Conservation (phyloP, 2,888 invertebrate genomes). For the Lampropteryx suffumata region DNA sequence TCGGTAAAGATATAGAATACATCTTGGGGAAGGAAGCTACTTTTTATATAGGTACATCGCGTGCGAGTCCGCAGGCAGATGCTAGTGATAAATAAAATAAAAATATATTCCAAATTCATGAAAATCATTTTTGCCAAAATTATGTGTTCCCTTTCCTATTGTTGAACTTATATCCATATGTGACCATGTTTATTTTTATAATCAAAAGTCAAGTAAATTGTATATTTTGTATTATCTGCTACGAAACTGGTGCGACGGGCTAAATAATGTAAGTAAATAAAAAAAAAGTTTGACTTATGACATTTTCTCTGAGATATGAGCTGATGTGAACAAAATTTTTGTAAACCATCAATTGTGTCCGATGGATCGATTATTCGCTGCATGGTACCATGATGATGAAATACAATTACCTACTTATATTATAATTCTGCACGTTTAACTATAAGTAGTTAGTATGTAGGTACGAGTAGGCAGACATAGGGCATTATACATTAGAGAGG, state of each 20-base stretch:
- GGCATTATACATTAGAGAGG: conserved; percentile 14
- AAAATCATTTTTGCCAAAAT: no score
- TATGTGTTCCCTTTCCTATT: not conserved
- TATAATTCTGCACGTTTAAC: conserved; percentile 61
- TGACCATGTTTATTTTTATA: conserved; percentile 7
- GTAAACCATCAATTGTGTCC: conserved; percentile 66
- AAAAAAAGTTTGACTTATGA: conserved; percentile 65
- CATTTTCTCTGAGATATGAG: conserved; percentile 58
- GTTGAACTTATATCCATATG: not conserved
- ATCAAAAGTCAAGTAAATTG: conserved; percentile 32
- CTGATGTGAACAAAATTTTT: conserved; percentile 52
- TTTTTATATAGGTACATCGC: no score
- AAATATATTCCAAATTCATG: no score
- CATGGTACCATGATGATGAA: conserved; percentile 65
- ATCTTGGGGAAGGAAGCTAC: no score
- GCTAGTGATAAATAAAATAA: no score
- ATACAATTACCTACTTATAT: conserved; percentile 41
- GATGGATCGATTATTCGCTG: conserved; percentile 69
- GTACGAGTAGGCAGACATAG: conserved; percentile 26
- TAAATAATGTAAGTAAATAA: conserved; percentile 71
- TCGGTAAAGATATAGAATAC: no score
- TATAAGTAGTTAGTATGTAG: conserved; percentile 57
- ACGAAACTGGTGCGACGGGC: conserved; percentile 76
- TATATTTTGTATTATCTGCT: conserved; percentile 69
- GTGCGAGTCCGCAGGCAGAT: no score